Percentiles rank a stretch among this genome's conserved stretches.
These are phyloP conservation scores for Sceloporus tristichus DNA, from an alignment of 2,113 vertebrate genomes.

Conservation along the genomic window DNA sequence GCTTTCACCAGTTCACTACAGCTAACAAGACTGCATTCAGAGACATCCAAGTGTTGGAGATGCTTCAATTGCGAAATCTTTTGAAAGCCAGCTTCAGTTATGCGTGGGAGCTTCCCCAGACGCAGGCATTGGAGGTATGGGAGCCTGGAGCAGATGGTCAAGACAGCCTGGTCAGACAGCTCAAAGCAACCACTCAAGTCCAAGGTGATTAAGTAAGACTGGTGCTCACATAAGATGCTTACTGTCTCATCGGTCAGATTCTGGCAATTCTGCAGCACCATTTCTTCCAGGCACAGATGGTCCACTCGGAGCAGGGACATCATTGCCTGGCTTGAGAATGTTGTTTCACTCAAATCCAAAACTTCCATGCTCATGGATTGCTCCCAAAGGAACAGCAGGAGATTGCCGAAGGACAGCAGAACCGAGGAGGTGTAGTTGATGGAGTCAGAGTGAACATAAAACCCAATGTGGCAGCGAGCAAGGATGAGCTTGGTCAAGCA, in stretches of 20 bases:
- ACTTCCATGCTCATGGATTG: conserved; percentile 71
- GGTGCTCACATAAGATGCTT: conserved; percentile 79
- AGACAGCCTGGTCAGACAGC: conserved; percentile 77
- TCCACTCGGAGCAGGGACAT: conserved; percentile 77
- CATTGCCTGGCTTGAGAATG: conserved; percentile 79
- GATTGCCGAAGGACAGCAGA: conserved; percentile 82
- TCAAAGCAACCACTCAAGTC: conserved; percentile 85
- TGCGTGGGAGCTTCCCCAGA: conserved; percentile 77
- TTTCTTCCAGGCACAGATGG: conserved; percentile 77
- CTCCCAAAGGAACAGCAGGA: conserved; percentile 77
- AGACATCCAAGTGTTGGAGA: conserved; percentile 80
- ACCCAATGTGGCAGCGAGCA: conserved; percentile 85
- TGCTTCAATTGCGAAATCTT: conserved; percentile 73
- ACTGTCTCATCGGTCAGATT: conserved; percentile 84
- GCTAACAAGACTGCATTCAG: conserved; percentile 81
- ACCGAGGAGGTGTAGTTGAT: conserved; percentile 72
- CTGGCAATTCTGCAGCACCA: conserved; percentile 80
- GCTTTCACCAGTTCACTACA: conserved; percentile 79
- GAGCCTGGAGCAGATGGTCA: conserved; percentile 72
- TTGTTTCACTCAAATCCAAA: conserved; percentile 86
- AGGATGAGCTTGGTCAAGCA: conserved; percentile 77
- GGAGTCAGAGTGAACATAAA: conserved; percentile 74
- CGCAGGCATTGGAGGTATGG: conserved; percentile 71
- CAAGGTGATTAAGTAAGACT: conserved; percentile 78
- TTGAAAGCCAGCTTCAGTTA: conserved; percentile 80